These are phyloP conservation scores for Epinotia nisella DNA, from an alignment of 2,888 invertebrate genomes.

Conservation along the genomic window DNA sequence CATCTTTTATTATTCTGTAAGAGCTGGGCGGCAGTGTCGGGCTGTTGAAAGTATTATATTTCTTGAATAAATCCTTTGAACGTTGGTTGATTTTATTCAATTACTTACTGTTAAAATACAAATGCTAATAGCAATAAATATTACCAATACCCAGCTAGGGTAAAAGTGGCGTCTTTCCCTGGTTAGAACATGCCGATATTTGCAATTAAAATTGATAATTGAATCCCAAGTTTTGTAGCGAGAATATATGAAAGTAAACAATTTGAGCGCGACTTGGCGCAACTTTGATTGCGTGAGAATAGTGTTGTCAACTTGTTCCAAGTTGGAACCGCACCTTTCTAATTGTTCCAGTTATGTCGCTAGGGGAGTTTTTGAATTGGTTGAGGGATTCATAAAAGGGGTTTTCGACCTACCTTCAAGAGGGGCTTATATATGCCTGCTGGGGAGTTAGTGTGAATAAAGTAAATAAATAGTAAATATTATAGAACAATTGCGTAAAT, in stretches of 20 bases:
- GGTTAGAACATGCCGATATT: neutral
- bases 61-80: too few relatives aligned
- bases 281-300: slow-evolving; percentile 24
- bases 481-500: too few relatives aligned
- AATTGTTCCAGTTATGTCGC: neutral
- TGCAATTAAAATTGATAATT: neutral
- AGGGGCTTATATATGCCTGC: neutral
- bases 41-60: too few relatives aligned
- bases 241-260: slow-evolving; percentile 16
- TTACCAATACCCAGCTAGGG: too few relatives aligned
- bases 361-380: neutral
- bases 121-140: too few relatives aligned
- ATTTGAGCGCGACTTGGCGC: neutral
- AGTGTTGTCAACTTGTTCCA: neutral
- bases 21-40: too few relatives aligned
- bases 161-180: too few relatives aligned
- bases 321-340: slow-evolving; percentile 1
- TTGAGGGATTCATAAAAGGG: neutral
- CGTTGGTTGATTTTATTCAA: too few relatives aligned
- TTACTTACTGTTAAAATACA: too few relatives aligned
- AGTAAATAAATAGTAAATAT: too few relatives aligned
- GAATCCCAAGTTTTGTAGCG: neutral
- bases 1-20: too few relatives aligned
- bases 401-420: neutral
- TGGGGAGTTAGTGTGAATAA: neutral